Percentiles rank a stretch among this genome's conserved stretches.
Conservation (phyloP, 35 echinoderm and acorn worm species). For the Lytechinus pictus region DNA sequence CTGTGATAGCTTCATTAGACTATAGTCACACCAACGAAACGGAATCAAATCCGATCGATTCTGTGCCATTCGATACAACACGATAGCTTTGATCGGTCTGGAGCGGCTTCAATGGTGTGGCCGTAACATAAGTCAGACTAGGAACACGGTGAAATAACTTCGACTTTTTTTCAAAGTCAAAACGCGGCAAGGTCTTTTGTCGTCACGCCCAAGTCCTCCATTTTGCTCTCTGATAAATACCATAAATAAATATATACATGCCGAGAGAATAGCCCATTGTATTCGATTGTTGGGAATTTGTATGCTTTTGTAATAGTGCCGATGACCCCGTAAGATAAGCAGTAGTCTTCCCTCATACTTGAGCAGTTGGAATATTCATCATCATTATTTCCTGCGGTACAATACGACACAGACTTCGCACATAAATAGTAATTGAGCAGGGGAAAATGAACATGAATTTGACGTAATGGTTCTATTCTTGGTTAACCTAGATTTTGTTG, state of each 20-base stretch:
- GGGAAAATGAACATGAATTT: background rate
- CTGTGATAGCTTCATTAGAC: background rate
- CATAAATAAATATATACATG: background rate
- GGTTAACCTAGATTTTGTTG: background rate
- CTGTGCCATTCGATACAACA: too few species aligned
- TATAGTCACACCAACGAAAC: background rate
- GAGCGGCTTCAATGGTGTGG: too few species aligned
- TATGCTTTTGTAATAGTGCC: background rate
- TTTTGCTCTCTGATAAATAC: background rate
- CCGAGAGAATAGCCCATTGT: background rate
- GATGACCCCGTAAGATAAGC: background rate
- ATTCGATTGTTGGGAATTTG: background rate
- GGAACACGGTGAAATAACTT: background rate
- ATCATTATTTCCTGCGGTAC: background rate
- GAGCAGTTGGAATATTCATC: background rate
- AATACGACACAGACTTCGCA: background rate
- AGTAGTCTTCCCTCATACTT: background rate
- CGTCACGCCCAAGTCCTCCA: background rate
- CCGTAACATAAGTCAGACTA: background rate
- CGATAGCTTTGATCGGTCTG: too few species aligned
- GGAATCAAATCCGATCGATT: too few species aligned
- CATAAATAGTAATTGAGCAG: background rate
- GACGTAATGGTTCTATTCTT: background rate
- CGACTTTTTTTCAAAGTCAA: background rate
- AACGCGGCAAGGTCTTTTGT: background rate